Evolutionary conservation across 2,797 vertebrate genomes (phyloP).

Genomic region (Ctenopoma multispine): DNA sequence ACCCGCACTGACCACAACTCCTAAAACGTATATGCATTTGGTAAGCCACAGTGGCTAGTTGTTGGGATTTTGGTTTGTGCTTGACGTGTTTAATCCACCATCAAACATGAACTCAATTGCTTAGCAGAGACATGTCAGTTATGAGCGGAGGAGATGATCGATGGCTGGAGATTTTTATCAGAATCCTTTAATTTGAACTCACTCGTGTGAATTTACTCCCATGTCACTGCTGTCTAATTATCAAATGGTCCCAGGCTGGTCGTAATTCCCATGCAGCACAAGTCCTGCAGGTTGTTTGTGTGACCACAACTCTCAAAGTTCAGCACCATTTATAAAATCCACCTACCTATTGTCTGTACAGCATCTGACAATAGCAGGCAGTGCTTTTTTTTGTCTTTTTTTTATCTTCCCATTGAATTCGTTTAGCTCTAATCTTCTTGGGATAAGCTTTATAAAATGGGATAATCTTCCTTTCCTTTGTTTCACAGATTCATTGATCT

Average conservation of each 20-base stretch:
- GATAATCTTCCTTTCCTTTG: conserved; percentile 24
- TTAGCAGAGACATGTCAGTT: neutral
- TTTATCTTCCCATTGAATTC: conserved; percentile 5
- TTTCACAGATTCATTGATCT: conserved; percentile 35
- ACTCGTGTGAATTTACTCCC: neutral
- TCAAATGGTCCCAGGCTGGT: neutral
- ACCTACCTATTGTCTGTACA: neutral
- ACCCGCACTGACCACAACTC: conserved; percentile 9
- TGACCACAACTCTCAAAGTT: neutral
- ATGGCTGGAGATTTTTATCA: neutral
- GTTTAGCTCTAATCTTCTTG: conserved; percentile 39
- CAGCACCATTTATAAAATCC: conserved; percentile 9
- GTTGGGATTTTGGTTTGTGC: conserved; percentile 2
- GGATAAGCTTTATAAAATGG: conserved; percentile 36
- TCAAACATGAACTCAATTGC: conserved; percentile 16
- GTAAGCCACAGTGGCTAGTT: neutral
- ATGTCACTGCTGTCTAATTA: neutral
- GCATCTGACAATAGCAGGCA: conserved; percentile 6
- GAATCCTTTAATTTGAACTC: conserved; percentile 10
- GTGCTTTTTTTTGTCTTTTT: neutral
- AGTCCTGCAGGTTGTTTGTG: neutral
- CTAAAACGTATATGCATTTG: conserved; percentile 38
- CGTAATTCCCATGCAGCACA: conserved; percentile 5
- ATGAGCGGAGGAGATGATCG: neutral
- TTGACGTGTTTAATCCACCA: conserved; percentile 8